Base-by-base conservation (phyloP, 2,797 vertebrate genomes). In the Chanos chanos region DNA sequence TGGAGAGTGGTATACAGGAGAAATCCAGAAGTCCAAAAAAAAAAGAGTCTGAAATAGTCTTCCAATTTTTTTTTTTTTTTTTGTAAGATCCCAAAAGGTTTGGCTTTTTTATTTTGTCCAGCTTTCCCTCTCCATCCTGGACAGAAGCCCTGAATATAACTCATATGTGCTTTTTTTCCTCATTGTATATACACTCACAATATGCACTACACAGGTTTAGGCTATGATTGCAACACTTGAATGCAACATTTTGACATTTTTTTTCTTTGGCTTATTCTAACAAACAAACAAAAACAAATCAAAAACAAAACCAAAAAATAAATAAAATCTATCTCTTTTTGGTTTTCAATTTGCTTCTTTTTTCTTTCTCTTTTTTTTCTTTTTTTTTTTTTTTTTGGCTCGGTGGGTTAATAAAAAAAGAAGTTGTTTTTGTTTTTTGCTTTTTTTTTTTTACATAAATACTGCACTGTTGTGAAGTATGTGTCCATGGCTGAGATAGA, bases 301-400 rank as follows among this genome's bases (percentile, higher is more conserved):
- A 24, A 21, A 40, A 66, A 61, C 77, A 49, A 84, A 85, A 24
- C n/a, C n/a, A 21, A 40, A 66, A 61, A 77, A 75, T 85, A 88
- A 91, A 89, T 85, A 79, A 79, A 76, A 81, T 82, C 54, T 74
- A 75, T 79, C 77, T 83, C 65, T 74, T 81, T 87, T 88, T 83
- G 83, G 79, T 74, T 80, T 85, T 85, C 62, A 83, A 83, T 86
- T 86, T 71, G 83, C 74, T 79, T n/a, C n/a, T n/a, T n/a, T n/a
- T n/a, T n/a, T n/a, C n/a, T 82, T 54, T 74, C 75, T 79, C 77
- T 83, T 65, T 74, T 81, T 87, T 88, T 83, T 83, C 79, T 74
- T 80, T 85, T 85, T 62, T 83, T 83, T 86, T 86, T 71, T 83
- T 74, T 79, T 78, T 87, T 87, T 89, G 89, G 89, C 88, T 91